Conservation (phyloP, 1,140 invertebrate species). For the Ladona fulva region DNA sequence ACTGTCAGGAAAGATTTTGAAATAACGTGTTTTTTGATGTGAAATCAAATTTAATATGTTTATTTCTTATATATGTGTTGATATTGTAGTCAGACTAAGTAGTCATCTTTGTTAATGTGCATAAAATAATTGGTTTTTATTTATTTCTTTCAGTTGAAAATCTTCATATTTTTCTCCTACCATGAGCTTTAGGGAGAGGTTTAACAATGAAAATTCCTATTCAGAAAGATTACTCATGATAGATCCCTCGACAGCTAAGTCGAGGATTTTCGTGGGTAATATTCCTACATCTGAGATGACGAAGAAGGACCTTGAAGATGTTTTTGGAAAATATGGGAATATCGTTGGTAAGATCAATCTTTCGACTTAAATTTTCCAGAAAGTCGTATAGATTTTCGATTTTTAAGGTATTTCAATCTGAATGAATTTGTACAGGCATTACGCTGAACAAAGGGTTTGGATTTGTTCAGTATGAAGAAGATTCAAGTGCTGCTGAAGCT, state of each 20-base stretch:
- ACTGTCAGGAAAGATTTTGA: too few relatives aligned
- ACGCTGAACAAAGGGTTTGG: slow-evolving; percentile 68
- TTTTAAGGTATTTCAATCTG: not conserved
- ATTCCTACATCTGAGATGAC: slow-evolving; percentile 52
- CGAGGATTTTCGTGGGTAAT: slow-evolving; percentile 67
- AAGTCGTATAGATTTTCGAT: not conserved
- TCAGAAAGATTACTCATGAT: slow-evolving; percentile 42
- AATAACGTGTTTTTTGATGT: too few relatives aligned
- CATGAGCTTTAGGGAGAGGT: not conserved
- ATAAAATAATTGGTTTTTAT: too few relatives aligned
- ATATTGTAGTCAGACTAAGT: too few relatives aligned
- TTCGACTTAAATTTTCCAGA: not conserved
- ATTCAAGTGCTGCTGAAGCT: slow-evolving; percentile 60
- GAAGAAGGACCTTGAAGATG: slow-evolving; percentile 58
- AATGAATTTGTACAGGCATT: slow-evolving; percentile 40
- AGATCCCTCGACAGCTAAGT: slow-evolving; percentile 56
- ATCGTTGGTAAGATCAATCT: slow-evolving; percentile 34
- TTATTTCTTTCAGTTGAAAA: not conserved
- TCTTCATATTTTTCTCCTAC: not conserved
- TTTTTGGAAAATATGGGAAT: slow-evolving; percentile 62
- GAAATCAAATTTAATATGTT: too few relatives aligned
- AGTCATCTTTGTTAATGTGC: too few relatives aligned
- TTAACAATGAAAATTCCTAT: not conserved
- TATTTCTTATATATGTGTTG: too few relatives aligned
- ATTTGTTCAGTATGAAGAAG: slow-evolving; percentile 74